phyloP scores from a whole-genome alignment of 23 tunicate genomes.

The Trididemnum nubilum region DNA sequence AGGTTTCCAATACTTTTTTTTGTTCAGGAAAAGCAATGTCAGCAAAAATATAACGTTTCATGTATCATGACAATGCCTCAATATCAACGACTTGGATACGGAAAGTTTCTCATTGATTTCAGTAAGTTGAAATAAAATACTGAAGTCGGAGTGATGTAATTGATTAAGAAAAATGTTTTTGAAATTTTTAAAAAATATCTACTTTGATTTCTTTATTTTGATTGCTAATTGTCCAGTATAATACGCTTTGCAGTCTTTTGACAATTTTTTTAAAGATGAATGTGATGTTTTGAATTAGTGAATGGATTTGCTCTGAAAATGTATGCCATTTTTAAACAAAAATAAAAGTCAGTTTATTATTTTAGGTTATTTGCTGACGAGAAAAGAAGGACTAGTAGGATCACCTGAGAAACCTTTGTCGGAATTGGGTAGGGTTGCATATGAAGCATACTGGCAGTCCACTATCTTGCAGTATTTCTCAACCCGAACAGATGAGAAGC shows the following conservation, averaged over 20 bases:
- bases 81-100: conserved; percentile 88
- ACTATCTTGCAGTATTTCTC: conserved; percentile 73
- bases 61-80: conserved; percentile 99
- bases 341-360: too few species aligned
- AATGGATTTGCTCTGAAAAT: too few species aligned
- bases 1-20: too few species aligned
- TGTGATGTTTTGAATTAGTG: too few species aligned
- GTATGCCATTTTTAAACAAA: too few species aligned
- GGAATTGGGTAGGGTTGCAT: conserved; percentile 80
- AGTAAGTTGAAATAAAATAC: conserved; percentile 74
- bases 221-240: too few species aligned
- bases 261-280: too few species aligned
- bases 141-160: too few species aligned
- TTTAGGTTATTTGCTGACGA: conserved; percentile 80
- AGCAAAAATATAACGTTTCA: conserved; percentile 88
- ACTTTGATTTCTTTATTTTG: too few species aligned
- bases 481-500: conserved; percentile 24
- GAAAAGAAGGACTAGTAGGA: conserved; percentile 88
- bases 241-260: too few species aligned
- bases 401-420: conserved; percentile 95
- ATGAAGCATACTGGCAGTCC: conserved; percentile 85
- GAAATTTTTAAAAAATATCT: too few species aligned
- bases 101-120: conserved; percentile 95
- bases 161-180: too few species aligned
- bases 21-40: conserved; percentile 81